Evolutionary conservation across 2,113 vertebrate genomes (phyloP), one percentile per base, ranked within the genome.

Genomic region (Drymodes brunneopygia): DNA sequence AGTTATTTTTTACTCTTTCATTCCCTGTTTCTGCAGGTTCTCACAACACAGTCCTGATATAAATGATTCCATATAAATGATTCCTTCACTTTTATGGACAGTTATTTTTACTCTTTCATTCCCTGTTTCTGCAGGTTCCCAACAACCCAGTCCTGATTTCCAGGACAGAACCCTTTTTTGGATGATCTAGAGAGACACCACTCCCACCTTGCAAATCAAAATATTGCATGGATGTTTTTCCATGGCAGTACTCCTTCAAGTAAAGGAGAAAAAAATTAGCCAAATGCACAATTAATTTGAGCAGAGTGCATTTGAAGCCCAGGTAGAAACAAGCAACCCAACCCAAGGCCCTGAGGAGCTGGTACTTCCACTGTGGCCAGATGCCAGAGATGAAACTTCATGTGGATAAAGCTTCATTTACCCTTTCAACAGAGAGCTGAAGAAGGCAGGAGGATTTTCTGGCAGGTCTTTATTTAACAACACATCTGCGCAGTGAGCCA

Each of bases 61-160:
- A 40, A 48, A 78, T 0, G 0, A 53, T 44, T 71, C n/a, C n/a
- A n/a, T 8, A 9, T 12, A 40, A 48, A 78, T 0, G 0, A 53
- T 44, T 71, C 25, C 27, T 86, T 83, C 48, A 36, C 20, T 60
- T 66, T 60, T 40, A 51, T 14, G 36, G 73, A 29, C 19, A 82
- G 29, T 8, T 80, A 28, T 40, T 73, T 67, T 83, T 9, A 38
- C 31, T 50, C 35, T 36, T 61, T 57, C 15, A 25, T 27, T 72
- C 36, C 15, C 35, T 5, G 0, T 18, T 90, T 66, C 51, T 60
- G 45, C 38, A 66, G 9, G 7, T 53, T 71, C 53, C 57, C 44
- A 93, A 54, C n/a, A 56, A 19, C 13, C 45, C 12, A 33, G 7
- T n/a, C 22, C 22, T 21, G 29, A 61, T 74, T 78, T 75, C 27